Base-by-base conservation (phyloP, 2,113 vertebrate genomes). In the Arvicanthis niloticus region DNA sequence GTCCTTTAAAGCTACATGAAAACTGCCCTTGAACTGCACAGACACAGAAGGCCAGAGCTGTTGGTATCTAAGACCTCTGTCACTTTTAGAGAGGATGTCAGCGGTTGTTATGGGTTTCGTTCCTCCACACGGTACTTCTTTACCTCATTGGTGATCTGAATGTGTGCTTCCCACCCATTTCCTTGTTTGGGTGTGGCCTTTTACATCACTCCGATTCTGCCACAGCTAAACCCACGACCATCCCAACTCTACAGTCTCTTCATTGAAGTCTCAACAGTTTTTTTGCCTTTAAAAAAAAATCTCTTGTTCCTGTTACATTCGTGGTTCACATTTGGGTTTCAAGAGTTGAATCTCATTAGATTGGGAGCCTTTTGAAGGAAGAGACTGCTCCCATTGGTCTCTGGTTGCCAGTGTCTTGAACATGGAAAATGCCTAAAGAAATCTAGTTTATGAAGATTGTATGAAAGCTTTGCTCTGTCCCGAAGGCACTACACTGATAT, bases 111-210 rank as follows among this genome's bases (percentile, higher is more conserved):
- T 13, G 40, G 5, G 17, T 81, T 75, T 45, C 29, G 26, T 87
- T 88, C 24, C 37, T 80, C 95, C 67, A 45, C 48, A 91, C 34
- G 60, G n/a, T 45, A 56, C 77, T 10, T n/a, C 78, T 91, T 62
- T 29, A 76, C 24, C 17, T 2, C 40, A 40, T 21, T 7, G 34
- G 51, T 73, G 90, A 42, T 22, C 58, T 75, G 37, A 78, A 75
- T 0, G 12, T 17, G 45, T 48, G 0, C 45, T 92, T 45, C 8
- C 8, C 4, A 16, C 1, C 5, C 45, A 8, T 78, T 48, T 91
- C 72, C 51, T 22, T 29, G 87, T 93, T 78, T 40, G 70, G 60
- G 31, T 11, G 51, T 40, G 42, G 17, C 12, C 31, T 29, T 42
- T 29, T 24, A 2, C 0, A 3, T 70, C 3, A 6, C 17, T 56